phyloP scores from a whole-genome alignment of 1,140 invertebrate species.

The Luehdorfia chinensis region DNA sequence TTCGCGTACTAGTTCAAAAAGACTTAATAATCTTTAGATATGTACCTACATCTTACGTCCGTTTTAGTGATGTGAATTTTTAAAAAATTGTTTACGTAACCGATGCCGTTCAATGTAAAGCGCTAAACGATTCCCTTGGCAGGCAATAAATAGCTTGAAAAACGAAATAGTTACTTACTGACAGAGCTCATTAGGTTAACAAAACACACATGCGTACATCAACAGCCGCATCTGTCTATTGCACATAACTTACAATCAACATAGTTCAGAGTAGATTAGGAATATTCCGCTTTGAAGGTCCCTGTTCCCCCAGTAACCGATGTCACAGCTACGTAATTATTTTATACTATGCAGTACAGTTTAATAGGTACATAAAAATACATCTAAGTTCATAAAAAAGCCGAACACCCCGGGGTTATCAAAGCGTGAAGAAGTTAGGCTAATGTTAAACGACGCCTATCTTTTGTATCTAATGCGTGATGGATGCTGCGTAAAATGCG shows the following conservation, averaged over 20 bases:
- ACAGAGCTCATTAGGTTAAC: constrained; percentile 65
- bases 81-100: too few species aligned
- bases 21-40: too few species aligned
- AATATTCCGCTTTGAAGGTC: constrained; percentile 33
- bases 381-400: constrained; percentile 42
- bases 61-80: too few species aligned
- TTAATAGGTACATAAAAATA: constrained; percentile 21
- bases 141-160: constrained; percentile 33
- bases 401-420: constrained; percentile 56
- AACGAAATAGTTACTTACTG: constrained; percentile 57
- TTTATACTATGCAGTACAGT: constrained; percentile 37
- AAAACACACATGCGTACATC: constrained; percentile 67
- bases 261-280: constrained; percentile 29
- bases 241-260: constrained; percentile 56
- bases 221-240: constrained; percentile 52
- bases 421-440: constrained; percentile 77
- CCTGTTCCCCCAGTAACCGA: constrained; percentile 35
- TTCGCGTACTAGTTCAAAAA: neutral
- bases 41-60: too few species aligned
- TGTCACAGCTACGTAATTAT: constrained; percentile 43
- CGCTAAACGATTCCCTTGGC: constrained; percentile 32
- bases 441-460: constrained; percentile 75
- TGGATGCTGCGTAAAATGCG: constrained; percentile 68
- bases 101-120: constrained; percentile 21
- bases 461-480: constrained; percentile 72